Percentiles rank a stretch among this genome's conserved stretches.
phyloP scores from a whole-genome alignment of 1,140 invertebrate species.

The Cotesia typhae region DNA sequence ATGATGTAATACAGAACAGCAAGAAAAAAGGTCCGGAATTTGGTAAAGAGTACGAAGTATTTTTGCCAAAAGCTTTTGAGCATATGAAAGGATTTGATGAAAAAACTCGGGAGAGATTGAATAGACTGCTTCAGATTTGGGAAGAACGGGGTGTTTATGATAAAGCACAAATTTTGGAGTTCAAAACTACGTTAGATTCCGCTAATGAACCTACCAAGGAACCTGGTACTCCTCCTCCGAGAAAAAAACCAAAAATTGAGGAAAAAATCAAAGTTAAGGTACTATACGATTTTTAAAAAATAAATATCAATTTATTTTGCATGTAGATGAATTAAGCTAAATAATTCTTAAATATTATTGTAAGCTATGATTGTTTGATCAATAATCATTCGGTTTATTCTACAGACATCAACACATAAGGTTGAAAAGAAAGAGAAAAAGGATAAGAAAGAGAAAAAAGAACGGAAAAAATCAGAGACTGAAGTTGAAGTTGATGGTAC shows the following conservation, averaged over 20 bases:
- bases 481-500: slow-evolving; percentile 75
- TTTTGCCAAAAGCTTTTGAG: slow-evolving; percentile 82
- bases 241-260: slow-evolving; percentile 62
- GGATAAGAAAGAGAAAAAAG: slow-evolving; percentile 55
- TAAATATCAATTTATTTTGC: background rate
- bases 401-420: slow-evolving; percentile 18
- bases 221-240: slow-evolving; percentile 61
- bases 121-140: slow-evolving; percentile 89
- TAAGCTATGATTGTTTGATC: background rate
- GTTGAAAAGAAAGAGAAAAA: slow-evolving; percentile 39
- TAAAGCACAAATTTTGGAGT: slow-evolving; percentile 77
- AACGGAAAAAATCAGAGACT: slow-evolving; percentile 66
- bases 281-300: background rate
- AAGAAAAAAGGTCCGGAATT: slow-evolving; percentile 98
- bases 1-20: slow-evolving; percentile 99
- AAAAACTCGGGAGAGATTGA: slow-evolving; percentile 80
- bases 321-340: no score
- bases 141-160: slow-evolving; percentile 91
- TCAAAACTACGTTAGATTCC: slow-evolving; percentile 70
- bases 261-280: slow-evolving; percentile 55
- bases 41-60: slow-evolving; percentile 83
- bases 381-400: background rate
- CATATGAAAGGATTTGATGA: slow-evolving; percentile 80
- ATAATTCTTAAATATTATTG: no score
- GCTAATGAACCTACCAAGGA: slow-evolving; percentile 53